Percentiles rank a stretch among this genome's conserved stretches.
Evolutionary conservation across 2,797 vertebrate genomes (phyloP).

Genomic region (Aldrovandia affinis): DNA sequence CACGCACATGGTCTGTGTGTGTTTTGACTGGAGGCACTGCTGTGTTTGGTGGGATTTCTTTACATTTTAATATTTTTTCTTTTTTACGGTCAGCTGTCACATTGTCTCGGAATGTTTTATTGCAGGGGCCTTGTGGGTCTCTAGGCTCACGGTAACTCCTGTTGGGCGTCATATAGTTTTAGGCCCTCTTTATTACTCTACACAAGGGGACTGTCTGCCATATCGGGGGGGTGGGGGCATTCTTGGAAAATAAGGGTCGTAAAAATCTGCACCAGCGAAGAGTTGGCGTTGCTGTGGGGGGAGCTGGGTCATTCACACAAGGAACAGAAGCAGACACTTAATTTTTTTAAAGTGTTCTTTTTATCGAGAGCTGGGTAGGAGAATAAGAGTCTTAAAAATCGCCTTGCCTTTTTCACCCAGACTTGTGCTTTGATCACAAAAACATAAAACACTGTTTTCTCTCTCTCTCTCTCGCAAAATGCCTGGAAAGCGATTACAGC

Average conservation of each 20-base stretch:
- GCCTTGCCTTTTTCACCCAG: slow-evolving; percentile 16
- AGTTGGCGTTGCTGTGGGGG: neutral
- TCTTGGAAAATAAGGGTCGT: slow-evolving; percentile 22
- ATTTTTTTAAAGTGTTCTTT: neutral
- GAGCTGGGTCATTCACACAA: neutral
- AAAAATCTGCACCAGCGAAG: neutral
- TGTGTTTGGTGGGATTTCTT: slow-evolving; percentile 24
- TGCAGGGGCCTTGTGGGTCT: slow-evolving; percentile 21
- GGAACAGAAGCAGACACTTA: neutral
- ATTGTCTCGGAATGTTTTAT: slow-evolving; percentile 38
- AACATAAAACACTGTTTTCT: slow-evolving; percentile 1
- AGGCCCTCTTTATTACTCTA: slow-evolving; percentile 34
- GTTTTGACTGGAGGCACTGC: slow-evolving; percentile 39
- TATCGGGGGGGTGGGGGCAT: slow-evolving; percentile 16
- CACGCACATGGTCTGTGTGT: neutral
- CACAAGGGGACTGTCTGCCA: slow-evolving; percentile 17
- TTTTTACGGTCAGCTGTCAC: slow-evolving; percentile 33
- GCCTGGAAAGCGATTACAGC: slow-evolving; percentile 38
- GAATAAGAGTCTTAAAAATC: slow-evolving; percentile 32
- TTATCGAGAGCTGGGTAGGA: slow-evolving; percentile 29
- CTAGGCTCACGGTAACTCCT: neutral
- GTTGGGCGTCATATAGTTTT: slow-evolving; percentile 29
- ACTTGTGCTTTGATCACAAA: slow-evolving; percentile 17
- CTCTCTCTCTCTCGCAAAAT: slow-evolving; percentile 3
- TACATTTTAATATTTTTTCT: neutral